Conservation (phyloP, 2,113 vertebrate species). For the Corapipo altera region DNA sequence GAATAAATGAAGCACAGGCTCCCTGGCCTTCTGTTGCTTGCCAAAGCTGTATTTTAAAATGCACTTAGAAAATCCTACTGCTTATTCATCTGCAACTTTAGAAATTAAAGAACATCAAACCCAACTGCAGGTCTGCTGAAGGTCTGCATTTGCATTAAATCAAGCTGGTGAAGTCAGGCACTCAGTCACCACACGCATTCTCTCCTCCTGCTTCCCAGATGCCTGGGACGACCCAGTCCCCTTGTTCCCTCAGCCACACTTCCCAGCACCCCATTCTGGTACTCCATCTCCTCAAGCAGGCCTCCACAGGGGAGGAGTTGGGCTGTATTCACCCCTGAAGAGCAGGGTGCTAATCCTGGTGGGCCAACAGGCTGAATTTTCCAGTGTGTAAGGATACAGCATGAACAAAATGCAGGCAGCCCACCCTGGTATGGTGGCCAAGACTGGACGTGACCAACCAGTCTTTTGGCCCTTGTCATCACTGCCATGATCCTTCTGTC, state of each 20-base stretch:
- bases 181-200: neutral
- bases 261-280: neutral
- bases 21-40: neutral
- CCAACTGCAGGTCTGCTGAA: neutral
- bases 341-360: neutral
- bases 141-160: neutral
- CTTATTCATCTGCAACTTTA: neutral
- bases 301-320: neutral
- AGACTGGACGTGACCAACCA: neutral
- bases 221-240: neutral
- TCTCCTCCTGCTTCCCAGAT: neutral
- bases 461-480: neutral
- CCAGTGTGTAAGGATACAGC: fast-evolving
- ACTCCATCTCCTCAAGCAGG: neutral
- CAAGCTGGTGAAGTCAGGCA: neutral
- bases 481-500: neutral
- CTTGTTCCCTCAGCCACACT: neutral
- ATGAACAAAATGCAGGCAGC: neutral
- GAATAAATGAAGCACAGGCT: conserved; percentile 12
- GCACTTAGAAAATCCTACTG: neutral
- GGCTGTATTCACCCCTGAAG: neutral
- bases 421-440: neutral
- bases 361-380: neutral
- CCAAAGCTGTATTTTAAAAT: conserved; percentile 29
- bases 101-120: neutral